These are phyloP conservation scores for Elmis aenea DNA, from an alignment of 2,888 invertebrate genomes.

Conservation along the genomic window DNA sequence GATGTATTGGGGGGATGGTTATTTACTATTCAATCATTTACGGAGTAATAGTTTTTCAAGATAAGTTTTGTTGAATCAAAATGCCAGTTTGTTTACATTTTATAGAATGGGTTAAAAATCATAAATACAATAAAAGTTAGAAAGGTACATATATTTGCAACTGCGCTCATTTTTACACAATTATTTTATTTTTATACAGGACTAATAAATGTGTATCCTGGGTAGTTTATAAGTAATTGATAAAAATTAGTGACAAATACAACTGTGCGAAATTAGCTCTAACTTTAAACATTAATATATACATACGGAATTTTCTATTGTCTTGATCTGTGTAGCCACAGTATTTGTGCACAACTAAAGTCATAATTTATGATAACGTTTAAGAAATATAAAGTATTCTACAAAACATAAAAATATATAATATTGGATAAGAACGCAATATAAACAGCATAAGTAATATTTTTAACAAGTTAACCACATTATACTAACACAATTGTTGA, in stretches of 20 bases:
- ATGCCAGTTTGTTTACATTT: too few species aligned
- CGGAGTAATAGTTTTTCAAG: too few species aligned
- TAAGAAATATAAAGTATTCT: slow-evolving; percentile 26
- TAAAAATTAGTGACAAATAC: slow-evolving; percentile 13
- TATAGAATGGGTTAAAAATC: too few species aligned
- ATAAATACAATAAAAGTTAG: too few species aligned
- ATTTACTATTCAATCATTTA: too few species aligned
- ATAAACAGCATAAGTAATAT: too few species aligned
- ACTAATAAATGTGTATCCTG: slow-evolving; percentile 23
- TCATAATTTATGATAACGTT: slow-evolving; percentile 21
- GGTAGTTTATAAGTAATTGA: slow-evolving; percentile 6
- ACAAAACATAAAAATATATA: slow-evolving; percentile 21
- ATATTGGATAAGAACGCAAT: too few species aligned
- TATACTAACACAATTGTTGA: slow-evolving; percentile 2
- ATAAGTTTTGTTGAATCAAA: too few species aligned
- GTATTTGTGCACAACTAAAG: slow-evolving; percentile 33
- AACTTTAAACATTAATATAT: slow-evolving; percentile 36
- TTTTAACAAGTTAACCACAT: too few species aligned
- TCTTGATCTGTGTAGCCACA: slow-evolving; percentile 33
- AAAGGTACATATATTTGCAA: slow-evolving; percentile 41
- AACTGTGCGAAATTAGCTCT: slow-evolving; percentile 31
- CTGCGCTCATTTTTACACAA: slow-evolving; percentile 33
- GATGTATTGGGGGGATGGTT: too few species aligned
- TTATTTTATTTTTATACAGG: slow-evolving; percentile 32
- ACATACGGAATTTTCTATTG: slow-evolving; percentile 38